A percentile compares a stretch with the other conserved stretches of the same genome.
phyloP scores from a whole-genome alignment of 2,113 vertebrate species.

The Chlamydotis undulata region DNA sequence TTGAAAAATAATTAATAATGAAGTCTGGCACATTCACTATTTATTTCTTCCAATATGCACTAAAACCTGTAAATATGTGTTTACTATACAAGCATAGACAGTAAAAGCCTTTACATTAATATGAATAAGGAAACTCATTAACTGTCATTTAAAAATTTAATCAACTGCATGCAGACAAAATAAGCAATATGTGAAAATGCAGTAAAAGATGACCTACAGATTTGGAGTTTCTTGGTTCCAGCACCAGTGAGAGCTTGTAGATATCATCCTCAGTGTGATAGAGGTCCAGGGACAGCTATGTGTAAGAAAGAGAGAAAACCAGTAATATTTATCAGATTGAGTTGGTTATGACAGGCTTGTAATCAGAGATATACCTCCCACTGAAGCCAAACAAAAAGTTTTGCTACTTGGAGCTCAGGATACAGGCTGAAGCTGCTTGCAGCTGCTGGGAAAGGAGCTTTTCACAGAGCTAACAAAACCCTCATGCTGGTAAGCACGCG shows the following conservation, averaged over 20 bases:
- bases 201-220: conserved; percentile 71
- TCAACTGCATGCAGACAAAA: background rate
- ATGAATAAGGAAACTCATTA: background rate
- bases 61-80: background rate
- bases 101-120: background rate
- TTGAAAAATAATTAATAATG: background rate
- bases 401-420: background rate
- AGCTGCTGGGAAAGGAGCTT: background rate
- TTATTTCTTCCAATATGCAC: background rate
- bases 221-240: conserved; percentile 94
- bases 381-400: background rate
- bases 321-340: background rate
- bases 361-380: background rate
- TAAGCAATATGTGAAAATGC: background rate
- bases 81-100: background rate
- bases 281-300: conserved; percentile 93
- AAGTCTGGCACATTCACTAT: background rate
- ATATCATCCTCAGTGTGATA: conserved; percentile 98
- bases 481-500: rapidly evolving
- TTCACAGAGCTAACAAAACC: background rate
- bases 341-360: background rate
- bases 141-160: background rate
- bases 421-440: rapidly evolving
- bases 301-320: conserved; percentile 4
- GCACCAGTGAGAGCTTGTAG: conserved; percentile 93